phyloP scores from a whole-genome alignment of 2,888 invertebrate species.

The Tuberolachnus salignus region DNA sequence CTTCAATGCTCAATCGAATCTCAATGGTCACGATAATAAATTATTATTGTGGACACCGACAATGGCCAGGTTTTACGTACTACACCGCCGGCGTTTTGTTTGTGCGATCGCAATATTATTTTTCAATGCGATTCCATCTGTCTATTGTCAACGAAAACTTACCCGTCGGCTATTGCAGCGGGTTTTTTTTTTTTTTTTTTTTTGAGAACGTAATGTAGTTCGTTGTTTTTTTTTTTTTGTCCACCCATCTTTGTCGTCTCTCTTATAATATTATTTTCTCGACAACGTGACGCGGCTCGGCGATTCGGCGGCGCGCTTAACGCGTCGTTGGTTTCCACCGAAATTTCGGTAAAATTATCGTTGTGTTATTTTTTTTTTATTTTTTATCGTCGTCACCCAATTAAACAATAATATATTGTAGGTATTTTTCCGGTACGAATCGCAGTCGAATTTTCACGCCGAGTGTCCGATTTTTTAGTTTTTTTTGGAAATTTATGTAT shows the following conservation, averaged over 20 bases:
- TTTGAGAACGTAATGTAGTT: conserved; percentile 3
- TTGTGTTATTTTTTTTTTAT: background rate
- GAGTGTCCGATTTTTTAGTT: background rate
- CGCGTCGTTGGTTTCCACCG: conserved; percentile 7
- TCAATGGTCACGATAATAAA: conserved; percentile 39
- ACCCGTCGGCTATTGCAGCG: background rate
- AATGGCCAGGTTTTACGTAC: background rate
- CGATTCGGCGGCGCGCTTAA: conserved; percentile 12
- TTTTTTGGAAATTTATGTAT: background rate
- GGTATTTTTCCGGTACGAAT: background rate
- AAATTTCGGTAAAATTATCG: conserved; percentile 1
- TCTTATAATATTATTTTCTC: conserved; percentile 3
- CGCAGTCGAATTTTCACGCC: background rate
- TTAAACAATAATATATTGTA: background rate
- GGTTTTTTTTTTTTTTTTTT: background rate
- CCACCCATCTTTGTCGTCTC: background rate
- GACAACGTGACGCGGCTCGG: background rate
- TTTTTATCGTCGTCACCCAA: background rate
- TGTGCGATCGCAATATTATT: background rate
- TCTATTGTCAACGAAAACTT: conserved; percentile 19
- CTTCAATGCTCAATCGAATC: conserved; percentile 16
- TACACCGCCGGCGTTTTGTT: conserved; percentile 18
- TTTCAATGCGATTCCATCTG: conserved; percentile 24
- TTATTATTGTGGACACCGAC: conserved; percentile 6
- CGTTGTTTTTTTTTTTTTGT: background rate